Evolutionary conservation across 2,113 vertebrate genomes (phyloP).

Genomic region (Crotophaga sulcirostris): DNA sequence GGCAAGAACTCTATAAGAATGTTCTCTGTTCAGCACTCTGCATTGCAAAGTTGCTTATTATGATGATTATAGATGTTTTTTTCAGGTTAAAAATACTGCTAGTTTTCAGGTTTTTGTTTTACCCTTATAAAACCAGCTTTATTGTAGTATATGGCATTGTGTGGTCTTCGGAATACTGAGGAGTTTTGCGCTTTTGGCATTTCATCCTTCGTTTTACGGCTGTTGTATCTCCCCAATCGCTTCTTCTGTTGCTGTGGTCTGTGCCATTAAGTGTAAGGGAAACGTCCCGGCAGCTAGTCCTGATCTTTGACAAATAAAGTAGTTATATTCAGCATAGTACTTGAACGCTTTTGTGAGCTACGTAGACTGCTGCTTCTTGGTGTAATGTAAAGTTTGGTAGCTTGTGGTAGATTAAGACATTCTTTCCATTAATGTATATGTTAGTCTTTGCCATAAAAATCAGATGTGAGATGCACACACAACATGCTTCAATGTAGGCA

Average conservation of each 20-base stretch:
- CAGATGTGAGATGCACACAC: background rate
- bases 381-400: background rate
- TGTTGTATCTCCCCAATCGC: background rate
- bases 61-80: background rate
- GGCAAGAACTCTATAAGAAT: background rate
- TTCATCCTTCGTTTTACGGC: background rate
- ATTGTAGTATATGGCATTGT: background rate
- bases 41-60: background rate
- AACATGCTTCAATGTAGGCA: background rate
- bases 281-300: background rate
- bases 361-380: background rate
- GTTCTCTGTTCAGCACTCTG: background rate
- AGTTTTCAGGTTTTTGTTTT: background rate
- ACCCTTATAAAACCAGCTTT: background rate
- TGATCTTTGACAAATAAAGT: background rate
- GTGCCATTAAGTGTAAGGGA: background rate
- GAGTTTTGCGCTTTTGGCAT: background rate
- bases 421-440: background rate
- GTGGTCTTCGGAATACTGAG: background rate
- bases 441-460: background rate
- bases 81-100: background rate
- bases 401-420: background rate
- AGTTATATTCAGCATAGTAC: background rate
- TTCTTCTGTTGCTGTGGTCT: background rate
- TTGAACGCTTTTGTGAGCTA: background rate